These are phyloP conservation scores for Eupeodes latifasciatus DNA, from an alignment of 2,888 invertebrate genomes.

Conservation along the genomic window DNA sequence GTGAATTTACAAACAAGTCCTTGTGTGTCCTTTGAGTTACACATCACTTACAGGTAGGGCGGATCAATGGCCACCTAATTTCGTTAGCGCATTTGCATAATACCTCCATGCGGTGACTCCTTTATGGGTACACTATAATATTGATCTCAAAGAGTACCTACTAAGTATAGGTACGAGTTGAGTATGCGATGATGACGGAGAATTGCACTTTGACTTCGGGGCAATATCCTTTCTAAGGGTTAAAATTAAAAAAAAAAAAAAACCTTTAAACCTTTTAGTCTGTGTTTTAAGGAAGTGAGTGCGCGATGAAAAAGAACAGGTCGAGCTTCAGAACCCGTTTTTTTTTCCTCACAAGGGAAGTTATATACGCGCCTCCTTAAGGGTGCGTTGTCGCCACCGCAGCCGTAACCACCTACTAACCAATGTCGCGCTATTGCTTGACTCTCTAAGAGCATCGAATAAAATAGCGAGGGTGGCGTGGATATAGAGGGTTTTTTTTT, in stretches of 20 bases:
- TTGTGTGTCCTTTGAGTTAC: constrained; percentile 41
- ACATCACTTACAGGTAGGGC: constrained; percentile 5
- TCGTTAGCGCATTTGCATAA: constrained; percentile 20
- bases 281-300: constrained; percentile 14
- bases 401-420: neutral
- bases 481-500: neutral
- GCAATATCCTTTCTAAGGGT: constrained; percentile 50
- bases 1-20: constrained; percentile 8
- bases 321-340: constrained; percentile 17
- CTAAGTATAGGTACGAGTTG: no score
- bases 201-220: constrained; percentile 37
- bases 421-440: constrained; percentile 28
- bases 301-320: constrained; percentile 4
- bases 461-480: constrained; percentile 6
- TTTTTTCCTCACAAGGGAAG: neutral
- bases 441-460: constrained; percentile 28
- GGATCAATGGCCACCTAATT: constrained; percentile 33
- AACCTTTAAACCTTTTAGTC: constrained; percentile 42
- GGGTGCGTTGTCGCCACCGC: constrained; percentile 46
- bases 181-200: neutral
- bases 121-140: neutral
- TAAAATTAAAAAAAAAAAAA: neutral
- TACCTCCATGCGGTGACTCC: neutral
- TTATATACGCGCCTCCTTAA: constrained; percentile 42
- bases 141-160: neutral